Conservation (phyloP, 2,113 vertebrate genomes). For the Thalassarche chlororhynchos region DNA sequence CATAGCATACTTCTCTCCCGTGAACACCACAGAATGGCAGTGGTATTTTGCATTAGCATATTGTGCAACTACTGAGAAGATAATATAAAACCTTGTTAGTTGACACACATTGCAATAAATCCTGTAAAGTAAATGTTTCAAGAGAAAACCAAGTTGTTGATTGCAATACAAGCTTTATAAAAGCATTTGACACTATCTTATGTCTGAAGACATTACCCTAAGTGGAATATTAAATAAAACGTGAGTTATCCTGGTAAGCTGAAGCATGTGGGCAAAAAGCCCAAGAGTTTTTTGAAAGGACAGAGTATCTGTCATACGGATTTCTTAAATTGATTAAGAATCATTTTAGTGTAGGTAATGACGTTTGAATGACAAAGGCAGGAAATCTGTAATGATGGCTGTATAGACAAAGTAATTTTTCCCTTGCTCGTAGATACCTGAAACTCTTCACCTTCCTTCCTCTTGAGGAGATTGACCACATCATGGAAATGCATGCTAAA, state of each 20-base stretch:
- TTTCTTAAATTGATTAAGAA: background rate
- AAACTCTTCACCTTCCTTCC: constrained; percentile 95
- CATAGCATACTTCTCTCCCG: background rate
- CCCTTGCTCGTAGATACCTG: constrained; percentile 79
- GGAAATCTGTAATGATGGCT: background rate
- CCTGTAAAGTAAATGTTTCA: background rate
- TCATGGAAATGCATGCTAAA: constrained; percentile 88
- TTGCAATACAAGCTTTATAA: background rate
- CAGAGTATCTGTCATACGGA: background rate
- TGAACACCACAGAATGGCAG: background rate
- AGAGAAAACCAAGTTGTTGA: background rate
- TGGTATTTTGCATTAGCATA: background rate
- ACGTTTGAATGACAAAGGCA: background rate
- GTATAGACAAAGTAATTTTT: background rate
- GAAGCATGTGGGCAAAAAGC: background rate
- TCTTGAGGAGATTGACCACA: constrained; percentile 85
- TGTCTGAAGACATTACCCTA: background rate
- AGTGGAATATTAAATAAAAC: background rate
- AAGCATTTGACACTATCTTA: background rate
- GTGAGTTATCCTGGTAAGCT: background rate
- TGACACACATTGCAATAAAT: background rate
- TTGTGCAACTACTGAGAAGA: background rate
- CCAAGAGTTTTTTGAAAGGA: background rate
- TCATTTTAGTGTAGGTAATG: background rate
- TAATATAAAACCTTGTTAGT: background rate